Base-by-base conservation (phyloP, 2,797 vertebrate genomes). In the Gallirallus australis region DNA sequence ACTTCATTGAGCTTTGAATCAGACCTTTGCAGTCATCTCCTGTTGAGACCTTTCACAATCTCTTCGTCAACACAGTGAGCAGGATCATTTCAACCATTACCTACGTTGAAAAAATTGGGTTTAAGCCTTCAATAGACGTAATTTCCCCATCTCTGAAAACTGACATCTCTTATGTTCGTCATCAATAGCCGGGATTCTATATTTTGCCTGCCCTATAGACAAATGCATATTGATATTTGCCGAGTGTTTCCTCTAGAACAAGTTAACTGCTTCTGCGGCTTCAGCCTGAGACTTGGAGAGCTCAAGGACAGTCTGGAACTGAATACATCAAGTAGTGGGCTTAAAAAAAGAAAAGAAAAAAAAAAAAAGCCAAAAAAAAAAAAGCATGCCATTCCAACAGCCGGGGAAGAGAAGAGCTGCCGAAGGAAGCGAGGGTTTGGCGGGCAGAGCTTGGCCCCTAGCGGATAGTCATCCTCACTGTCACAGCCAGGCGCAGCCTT, bases 381-480 rank as follows among this genome's bases (percentile, higher is more conserved):
- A 73, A 69, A 52, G 8, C 53, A 23, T 39, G 57, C 78, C 83
- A 81, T 94, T 97, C 91, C 71, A 90, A 64, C 50, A 75, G 20
- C 18, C 33, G 24, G 56, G 57, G 31, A 96, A 96, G 53, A 83
- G 95, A 91, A 82, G 56, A 68, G 48, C 48, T 76, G 93, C 78
- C 82, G 80, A 93, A 73, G 54, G 77, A 97, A 96, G 94, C 72
- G 33, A 94, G 88, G 86, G 69, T 96, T 96, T 91, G 90, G 80
- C 92, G 73, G 79, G 85, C 95, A 94, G 89, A 96, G 96, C 82
- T 97, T 95, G 96, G 94, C 84, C 93, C 64, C 95, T 94, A 84
- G 94, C 91, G 93, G 95, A 87, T 88, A 91, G 66, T 68, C 85
- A 94, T 95, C 97, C 95, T 97, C 93, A 96, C 89, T 96, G 96